Conservation (phyloP, 2,113 vertebrate genomes). For the Hassar affinis region DNA sequence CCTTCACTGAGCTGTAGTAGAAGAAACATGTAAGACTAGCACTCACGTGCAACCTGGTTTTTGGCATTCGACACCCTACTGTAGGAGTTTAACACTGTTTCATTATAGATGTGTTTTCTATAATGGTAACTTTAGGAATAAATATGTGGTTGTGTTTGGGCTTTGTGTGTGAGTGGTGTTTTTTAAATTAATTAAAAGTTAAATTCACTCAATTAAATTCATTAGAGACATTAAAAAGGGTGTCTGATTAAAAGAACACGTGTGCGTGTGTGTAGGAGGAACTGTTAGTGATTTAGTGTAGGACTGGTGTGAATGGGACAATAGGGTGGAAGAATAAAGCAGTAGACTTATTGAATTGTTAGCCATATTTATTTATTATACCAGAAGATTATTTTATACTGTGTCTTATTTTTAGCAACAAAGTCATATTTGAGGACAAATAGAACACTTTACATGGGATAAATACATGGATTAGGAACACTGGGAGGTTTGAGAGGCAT, state of each 20-base stretch:
- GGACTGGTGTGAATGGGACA: not conserved
- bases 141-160: not conserved
- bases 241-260: not conserved
- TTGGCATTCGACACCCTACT: constrained; percentile 9
- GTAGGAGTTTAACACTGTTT: not conserved
- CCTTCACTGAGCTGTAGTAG: constrained; percentile 37
- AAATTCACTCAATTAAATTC: too few relatives aligned
- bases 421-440: not conserved
- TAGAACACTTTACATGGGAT: not conserved
- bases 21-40: constrained; percentile 18
- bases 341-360: not conserved
- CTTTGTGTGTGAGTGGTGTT: too few relatives aligned
- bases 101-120: not conserved
- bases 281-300: constrained; percentile 1
- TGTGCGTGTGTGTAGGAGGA: not conserved
- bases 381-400: not conserved
- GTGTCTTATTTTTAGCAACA: not conserved
- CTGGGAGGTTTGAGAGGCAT: not conserved
- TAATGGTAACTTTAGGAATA: not conserved
- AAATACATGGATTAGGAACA: not conserved
- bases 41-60: not conserved
- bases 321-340: not conserved
- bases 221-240: too few relatives aligned
- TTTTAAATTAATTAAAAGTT: too few relatives aligned
- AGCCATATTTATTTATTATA: not conserved